A percentile compares a stretch with the other conserved stretches of the same genome.
Conservation (phyloP, 2,797 vertebrate species). For the Enteromius afrohamiltoni region DNA sequence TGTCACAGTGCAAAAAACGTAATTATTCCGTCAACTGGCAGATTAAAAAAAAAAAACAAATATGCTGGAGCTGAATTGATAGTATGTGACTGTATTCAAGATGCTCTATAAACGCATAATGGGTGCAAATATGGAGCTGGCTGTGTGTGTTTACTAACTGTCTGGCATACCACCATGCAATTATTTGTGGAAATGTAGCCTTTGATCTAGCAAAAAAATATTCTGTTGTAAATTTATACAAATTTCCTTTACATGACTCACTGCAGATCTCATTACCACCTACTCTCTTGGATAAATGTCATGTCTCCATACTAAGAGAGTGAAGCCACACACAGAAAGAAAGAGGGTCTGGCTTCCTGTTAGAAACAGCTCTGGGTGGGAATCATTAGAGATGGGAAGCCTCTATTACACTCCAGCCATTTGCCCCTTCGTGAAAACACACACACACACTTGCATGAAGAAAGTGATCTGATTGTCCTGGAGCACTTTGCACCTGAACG, state of each 20-base stretch:
- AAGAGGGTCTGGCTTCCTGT: neutral
- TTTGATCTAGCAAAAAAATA: conserved; percentile 10
- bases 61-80: neutral
- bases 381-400: conserved; percentile 22
- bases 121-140: neutral
- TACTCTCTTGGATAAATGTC: conserved; percentile 16
- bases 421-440: neutral
- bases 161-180: conserved; percentile 13
- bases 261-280: conserved; percentile 30
- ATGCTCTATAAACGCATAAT: neutral
- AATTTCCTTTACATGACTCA: conserved; percentile 31
- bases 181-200: conserved; percentile 21
- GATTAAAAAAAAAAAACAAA: neutral
- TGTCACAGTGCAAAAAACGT: neutral
- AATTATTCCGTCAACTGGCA: neutral
- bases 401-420: neutral
- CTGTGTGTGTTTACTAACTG: conserved; percentile 21
- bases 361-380: conserved; percentile 4
- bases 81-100: conserved; percentile 8
- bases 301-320: neutral
- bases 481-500: conserved; percentile 20
- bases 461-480: conserved; percentile 17
- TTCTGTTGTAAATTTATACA: conserved; percentile 21
- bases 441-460: conserved; percentile 2
- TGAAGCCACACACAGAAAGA: neutral